phyloP scores from a whole-genome alignment of 1,140 invertebrate genomes.

The Bombus balteatus region DNA sequence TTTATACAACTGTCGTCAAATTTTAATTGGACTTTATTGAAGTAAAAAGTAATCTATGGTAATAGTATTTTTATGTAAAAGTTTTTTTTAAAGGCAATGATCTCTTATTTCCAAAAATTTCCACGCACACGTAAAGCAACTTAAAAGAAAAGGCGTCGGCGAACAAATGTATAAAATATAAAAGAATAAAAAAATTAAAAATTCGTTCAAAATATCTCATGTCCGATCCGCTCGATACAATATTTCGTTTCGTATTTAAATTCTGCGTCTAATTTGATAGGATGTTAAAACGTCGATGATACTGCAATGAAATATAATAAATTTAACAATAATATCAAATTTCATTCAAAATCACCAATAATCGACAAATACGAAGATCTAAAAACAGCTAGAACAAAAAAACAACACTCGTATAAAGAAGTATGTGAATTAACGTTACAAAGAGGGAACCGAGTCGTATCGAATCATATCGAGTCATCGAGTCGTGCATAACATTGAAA shows the following conservation, averaged over 20 bases:
- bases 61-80: too few species aligned
- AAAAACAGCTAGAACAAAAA: neutral
- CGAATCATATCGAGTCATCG: too few species aligned
- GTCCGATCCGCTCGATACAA: too few species aligned
- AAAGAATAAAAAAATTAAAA: neutral
- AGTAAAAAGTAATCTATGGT: too few species aligned
- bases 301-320: neutral
- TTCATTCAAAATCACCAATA: too few species aligned
- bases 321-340: neutral
- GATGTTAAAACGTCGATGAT: neutral
- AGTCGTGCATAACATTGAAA: constrained; percentile 60
- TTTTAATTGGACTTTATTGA: too few species aligned
- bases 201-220: neutral
- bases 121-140: neutral
- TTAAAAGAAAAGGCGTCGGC: too few species aligned
- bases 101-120: neutral
- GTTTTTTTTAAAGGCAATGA: neutral
- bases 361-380: too few species aligned
- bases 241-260: too few species aligned
- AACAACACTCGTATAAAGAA: neutral
- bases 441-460: neutral
- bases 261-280: too few species aligned
- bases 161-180: neutral
- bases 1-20: too few species aligned
- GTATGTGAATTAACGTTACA: neutral